phyloP scores from a whole-genome alignment of 2,888 invertebrate species.

The Nomada goodeniana region DNA sequence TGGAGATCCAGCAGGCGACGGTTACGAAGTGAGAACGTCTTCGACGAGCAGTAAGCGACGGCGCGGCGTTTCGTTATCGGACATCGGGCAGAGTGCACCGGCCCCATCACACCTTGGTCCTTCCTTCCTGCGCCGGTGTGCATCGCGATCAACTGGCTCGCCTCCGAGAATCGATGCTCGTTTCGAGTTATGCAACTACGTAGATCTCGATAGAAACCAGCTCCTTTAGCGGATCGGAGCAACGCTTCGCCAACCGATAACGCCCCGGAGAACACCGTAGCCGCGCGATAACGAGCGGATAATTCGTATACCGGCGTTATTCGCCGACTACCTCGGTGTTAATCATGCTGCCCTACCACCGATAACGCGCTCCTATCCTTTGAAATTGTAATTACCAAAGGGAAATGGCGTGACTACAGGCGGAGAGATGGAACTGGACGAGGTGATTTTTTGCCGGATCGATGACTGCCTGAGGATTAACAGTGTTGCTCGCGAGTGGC shows the following conservation, averaged over 20 bases:
- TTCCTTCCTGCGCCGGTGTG: constrained; percentile 11
- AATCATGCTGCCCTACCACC: constrained; percentile 44
- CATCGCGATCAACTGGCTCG: constrained; percentile 64
- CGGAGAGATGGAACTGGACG: not conserved
- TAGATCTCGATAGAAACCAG: constrained; percentile 74
- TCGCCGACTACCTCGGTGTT: constrained; percentile 38
- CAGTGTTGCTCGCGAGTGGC: not conserved
- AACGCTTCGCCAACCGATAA: constrained; percentile 42
- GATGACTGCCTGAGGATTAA: not conserved
- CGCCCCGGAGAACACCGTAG: constrained; percentile 21
- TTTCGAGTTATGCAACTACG: constrained; percentile 77
- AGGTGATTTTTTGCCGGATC: not conserved
- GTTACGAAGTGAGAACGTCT: constrained; percentile 58
- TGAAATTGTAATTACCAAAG: constrained; percentile 46
- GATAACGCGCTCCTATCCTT: constrained; percentile 33
- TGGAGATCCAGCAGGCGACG: constrained; percentile 17
- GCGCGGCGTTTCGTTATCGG: constrained; percentile 74
- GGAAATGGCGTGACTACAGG: constrained; percentile 7
- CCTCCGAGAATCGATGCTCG: constrained; percentile 68
- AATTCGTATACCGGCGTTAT: constrained; percentile 44
- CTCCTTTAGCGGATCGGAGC: constrained; percentile 65
- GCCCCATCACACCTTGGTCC: constrained; percentile 74
- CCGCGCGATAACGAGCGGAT: constrained; percentile 54
- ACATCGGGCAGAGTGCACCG: constrained; percentile 77
- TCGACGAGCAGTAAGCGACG: constrained; percentile 66